phyloP scores from a whole-genome alignment of 2,888 invertebrate species.

The Cheilosia vulpina region DNA sequence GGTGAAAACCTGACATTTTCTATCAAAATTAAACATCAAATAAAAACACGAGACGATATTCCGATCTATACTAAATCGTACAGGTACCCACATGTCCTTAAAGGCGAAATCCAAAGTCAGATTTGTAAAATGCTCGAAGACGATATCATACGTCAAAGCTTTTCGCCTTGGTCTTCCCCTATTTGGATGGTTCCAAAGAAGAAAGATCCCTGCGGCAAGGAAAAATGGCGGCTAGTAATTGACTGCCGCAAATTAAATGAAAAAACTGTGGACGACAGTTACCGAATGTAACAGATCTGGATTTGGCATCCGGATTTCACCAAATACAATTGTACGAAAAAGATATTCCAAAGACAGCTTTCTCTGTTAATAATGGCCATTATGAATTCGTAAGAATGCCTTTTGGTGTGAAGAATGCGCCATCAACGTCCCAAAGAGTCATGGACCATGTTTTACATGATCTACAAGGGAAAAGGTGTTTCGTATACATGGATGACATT shows the following conservation, averaged over 20 bases:
- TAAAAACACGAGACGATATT: conserved; percentile 32
- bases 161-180: conserved; percentile 9
- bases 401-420: background rate
- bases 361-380: conserved; percentile 11
- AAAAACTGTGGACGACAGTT: conserved; percentile 33
- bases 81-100: conserved; percentile 25
- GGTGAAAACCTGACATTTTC: conserved; percentile 50
- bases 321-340: conserved; percentile 44
- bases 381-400: conserved; percentile 25
- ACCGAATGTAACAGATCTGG: conserved; percentile 77
- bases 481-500: conserved; percentile 6
- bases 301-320: conserved; percentile 36
- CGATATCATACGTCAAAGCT: conserved; percentile 33
- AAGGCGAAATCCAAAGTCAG: conserved; percentile 28
- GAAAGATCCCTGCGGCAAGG: conserved; percentile 14
- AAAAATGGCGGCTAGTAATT: conserved; percentile 28
- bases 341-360: conserved; percentile 6
- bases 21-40: conserved; percentile 37
- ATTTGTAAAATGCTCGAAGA: conserved; percentile 22
- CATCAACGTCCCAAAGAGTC: no score
- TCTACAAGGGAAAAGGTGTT: no score
- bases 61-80: conserved; percentile 43
- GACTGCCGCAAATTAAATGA: conserved; percentile 24
- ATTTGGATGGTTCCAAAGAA: conserved; percentile 41
- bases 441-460: no score